These are phyloP conservation scores for Sesia apiformis DNA, from an alignment of 2,888 invertebrate species.

Conservation along the genomic window DNA sequence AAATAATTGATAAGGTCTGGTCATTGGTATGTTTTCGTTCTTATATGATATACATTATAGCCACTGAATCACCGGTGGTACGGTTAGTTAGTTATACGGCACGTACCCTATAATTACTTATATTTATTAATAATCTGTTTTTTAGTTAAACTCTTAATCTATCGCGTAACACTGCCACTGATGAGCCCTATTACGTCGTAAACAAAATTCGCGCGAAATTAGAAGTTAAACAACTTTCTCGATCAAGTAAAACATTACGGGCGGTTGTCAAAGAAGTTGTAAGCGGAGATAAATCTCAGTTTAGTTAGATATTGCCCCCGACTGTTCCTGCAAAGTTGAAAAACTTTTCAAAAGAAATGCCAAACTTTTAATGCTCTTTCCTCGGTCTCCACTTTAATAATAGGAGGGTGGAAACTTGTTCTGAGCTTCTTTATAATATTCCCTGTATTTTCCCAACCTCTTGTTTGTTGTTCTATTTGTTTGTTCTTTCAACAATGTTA, in stretches of 20 bases:
- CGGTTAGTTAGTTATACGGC: too few species aligned
- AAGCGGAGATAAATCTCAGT: constrained; percentile 57
- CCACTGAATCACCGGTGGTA: too few species aligned
- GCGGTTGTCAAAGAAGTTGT: constrained; percentile 43
- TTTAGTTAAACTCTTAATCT: too few species aligned
- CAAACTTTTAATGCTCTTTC: constrained; percentile 58
- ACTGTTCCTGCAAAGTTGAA: constrained; percentile 35
- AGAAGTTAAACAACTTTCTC: constrained; percentile 28
- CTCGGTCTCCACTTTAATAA: constrained; percentile 41
- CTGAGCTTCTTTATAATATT: background rate
- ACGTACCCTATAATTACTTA: too few species aligned
- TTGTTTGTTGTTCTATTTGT: too few species aligned
- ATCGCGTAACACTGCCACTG: too few species aligned
- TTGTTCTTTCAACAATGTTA: too few species aligned
- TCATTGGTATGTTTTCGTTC: too few species aligned
- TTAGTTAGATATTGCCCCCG: constrained; percentile 48
- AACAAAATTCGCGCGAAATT: constrained; percentile 8
- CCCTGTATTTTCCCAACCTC: background rate
- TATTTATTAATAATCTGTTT: too few species aligned
- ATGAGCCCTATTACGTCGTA: background rate
- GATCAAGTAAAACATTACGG: constrained; percentile 42
- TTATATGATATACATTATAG: too few species aligned
- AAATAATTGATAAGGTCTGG: too few species aligned
- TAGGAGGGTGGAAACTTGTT: constrained; percentile 41
- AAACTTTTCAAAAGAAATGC: constrained; percentile 47